Base-by-base conservation (phyloP, 2,888 invertebrate species). In the Junonia oenone region DNA sequence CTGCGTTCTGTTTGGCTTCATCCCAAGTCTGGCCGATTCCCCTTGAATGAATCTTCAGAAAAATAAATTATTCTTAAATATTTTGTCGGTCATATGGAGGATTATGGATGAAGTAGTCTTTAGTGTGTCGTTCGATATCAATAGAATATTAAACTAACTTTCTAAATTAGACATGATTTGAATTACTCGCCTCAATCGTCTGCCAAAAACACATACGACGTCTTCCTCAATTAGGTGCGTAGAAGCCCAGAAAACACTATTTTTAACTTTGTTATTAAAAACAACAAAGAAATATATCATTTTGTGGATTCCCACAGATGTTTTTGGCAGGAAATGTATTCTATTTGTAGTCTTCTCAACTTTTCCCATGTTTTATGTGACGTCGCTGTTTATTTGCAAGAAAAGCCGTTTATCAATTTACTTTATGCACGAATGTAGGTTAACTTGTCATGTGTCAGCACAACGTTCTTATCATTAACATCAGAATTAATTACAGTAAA, bases 181-280 rank as follows among this genome's bases (percentile, higher is more conserved):
- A 27, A 22, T 19, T 38, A 35, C 40, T 49, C 33, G 22, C 14
- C 43, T 45, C 33, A 19, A 35, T 27, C 37, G 15, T 58, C 65
- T 88, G 89, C 89, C 89, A 90, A 86, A 76, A 75, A 71, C 65
- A 83, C 78, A 68, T 82, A 79, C 86, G 88, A 67, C 75, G 78
- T 68, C 67, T 63, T 68, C 11, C 72, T 60, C 66, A 76, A 73
- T 77, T 67, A 64, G 58, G 59, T 61, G 69, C 70, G 71, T 63
- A 69, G 65, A 66, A 51, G 49, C 45, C 59, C 61, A 55, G 51
- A 51, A 59, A 56, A 35, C 26, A 40, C 38, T 53, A 55, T 46
- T 56, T 55, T 51, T 46, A 15, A 37, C 31, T 19, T n/a, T 8
- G 11, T 40, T 2, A 33, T 46, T 38, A 37, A 50, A 26, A 49